These are phyloP conservation scores for Drosophila lutescens DNA, from an alignment of 2,888 invertebrate genomes.

Conservation along the genomic window DNA sequence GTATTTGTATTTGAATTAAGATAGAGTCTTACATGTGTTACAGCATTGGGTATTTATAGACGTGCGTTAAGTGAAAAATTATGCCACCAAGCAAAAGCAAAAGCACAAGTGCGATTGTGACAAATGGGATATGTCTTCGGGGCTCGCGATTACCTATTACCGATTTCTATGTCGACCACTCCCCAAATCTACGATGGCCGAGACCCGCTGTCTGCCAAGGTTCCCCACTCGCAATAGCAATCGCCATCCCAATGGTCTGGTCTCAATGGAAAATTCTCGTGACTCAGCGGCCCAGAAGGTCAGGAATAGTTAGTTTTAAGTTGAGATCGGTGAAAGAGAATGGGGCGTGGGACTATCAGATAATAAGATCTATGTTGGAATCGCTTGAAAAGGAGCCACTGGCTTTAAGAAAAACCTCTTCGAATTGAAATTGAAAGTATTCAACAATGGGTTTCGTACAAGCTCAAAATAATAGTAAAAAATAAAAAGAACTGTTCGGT, in stretches of 20 bases:
- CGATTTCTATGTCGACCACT: background rate
- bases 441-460: too few relatives aligned
- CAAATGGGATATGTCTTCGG: slow-evolving; percentile 69
- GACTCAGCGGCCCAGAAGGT: slow-evolving; percentile 54
- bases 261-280: slow-evolving; percentile 16
- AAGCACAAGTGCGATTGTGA: slow-evolving; percentile 58
- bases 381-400: background rate
- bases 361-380: slow-evolving; percentile 10
- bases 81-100: slow-evolving; percentile 54
- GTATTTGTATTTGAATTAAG: slow-evolving; percentile 29
- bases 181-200: slow-evolving; percentile 53
- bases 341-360: slow-evolving; percentile 7
- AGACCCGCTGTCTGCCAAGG: slow-evolving; percentile 62
- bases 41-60: slow-evolving; percentile 67
- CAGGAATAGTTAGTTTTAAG: slow-evolving; percentile 2
- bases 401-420: too few relatives aligned
- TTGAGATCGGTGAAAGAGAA: background rate
- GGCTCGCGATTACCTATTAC: slow-evolving; percentile 59
- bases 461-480: too few relatives aligned
- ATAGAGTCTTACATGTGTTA: slow-evolving; percentile 52
- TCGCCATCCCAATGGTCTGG: background rate
- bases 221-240: slow-evolving; percentile 12
- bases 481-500: too few relatives aligned
- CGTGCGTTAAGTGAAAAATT: slow-evolving; percentile 77
- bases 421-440: background rate